Evolutionary conservation across 2,888 invertebrate species (phyloP).

Genomic region (Chromoteleia sp.): DNA sequence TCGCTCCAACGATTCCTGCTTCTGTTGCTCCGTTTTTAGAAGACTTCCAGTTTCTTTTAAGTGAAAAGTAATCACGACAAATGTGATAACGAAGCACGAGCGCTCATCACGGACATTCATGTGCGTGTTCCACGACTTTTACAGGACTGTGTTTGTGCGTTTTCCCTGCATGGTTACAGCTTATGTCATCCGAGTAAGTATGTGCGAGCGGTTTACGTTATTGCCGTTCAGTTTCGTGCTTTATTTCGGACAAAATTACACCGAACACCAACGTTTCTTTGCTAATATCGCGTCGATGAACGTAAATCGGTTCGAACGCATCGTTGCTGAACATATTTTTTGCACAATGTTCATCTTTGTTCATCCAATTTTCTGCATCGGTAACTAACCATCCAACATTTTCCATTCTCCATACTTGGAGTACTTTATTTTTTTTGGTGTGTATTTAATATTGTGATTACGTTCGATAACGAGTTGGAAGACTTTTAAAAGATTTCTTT

Average conservation of each 20-base stretch:
- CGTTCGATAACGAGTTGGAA: background rate
- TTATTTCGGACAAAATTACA: background rate
- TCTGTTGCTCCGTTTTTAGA: slow-evolving; percentile 51
- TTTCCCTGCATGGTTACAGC: slow-evolving; percentile 60
- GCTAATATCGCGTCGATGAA: background rate
- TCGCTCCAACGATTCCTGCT: slow-evolving; percentile 46
- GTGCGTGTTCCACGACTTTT: slow-evolving; percentile 10
- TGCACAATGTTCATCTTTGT: slow-evolving; percentile 18
- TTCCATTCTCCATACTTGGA: slow-evolving; percentile 14
- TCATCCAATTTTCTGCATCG: slow-evolving; percentile 28
- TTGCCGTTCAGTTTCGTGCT: background rate
- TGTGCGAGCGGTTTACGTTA: slow-evolving; percentile 27
- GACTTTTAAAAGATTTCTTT: background rate
- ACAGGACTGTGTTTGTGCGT: slow-evolving; percentile 10
- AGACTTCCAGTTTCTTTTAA: slow-evolving; percentile 22
- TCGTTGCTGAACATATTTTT: background rate
- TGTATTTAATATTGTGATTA: background rate
- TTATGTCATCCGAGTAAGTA: slow-evolving; percentile 67
- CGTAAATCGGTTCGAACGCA: background rate
- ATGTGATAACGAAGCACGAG: slow-evolving; percentile 12
- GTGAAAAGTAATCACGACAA: slow-evolving; percentile 27
- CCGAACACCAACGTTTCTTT: background rate
- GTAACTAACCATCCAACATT: slow-evolving; percentile 20
- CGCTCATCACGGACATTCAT: slow-evolving; percentile 19
- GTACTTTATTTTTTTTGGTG: background rate